A percentile compares a stretch with the other conserved stretches of the same genome.
These are phyloP conservation scores for Gnathonemus longibarbis DNA, from an alignment of 2,113 vertebrate species.

Conservation along the genomic window DNA sequence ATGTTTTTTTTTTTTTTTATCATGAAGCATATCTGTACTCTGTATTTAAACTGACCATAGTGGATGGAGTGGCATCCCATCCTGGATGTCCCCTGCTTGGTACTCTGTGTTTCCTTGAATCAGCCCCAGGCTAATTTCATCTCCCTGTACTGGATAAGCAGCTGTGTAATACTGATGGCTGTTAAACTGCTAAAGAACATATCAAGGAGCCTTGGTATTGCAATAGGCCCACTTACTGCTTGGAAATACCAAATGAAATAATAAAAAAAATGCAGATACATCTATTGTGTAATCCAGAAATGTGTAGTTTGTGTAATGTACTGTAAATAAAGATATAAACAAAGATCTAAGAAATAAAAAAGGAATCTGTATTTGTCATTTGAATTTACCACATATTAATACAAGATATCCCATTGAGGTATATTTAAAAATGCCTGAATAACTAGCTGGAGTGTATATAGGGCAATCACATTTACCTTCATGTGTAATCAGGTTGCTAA, in stretches of 20 bases:
- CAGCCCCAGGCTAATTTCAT: neutral
- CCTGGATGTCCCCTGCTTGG: neutral
- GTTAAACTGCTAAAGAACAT: neutral
- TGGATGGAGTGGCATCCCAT: neutral
- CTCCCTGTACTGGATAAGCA: neutral
- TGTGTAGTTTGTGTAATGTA: too few relatives aligned
- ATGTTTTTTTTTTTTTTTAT: neutral
- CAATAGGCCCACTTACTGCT: neutral
- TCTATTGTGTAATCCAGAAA: neutral
- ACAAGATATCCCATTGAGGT: neutral
- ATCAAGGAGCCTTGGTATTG: neutral
- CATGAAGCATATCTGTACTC: neutral
- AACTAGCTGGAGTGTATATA: neutral
- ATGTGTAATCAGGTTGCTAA: neutral
- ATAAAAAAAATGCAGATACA: neutral
- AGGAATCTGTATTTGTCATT: neutral
- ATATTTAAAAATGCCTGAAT: neutral
- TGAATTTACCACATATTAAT: neutral
- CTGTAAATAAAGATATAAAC: neutral
- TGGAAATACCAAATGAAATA: neutral
- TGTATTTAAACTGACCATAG: neutral
- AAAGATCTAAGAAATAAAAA: neutral
- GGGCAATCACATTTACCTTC: neutral
- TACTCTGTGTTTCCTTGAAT: neutral
- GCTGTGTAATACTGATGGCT: neutral